phyloP scores from a whole-genome alignment of 2,113 vertebrate genomes.

The Philantomba maxwellii region DNA sequence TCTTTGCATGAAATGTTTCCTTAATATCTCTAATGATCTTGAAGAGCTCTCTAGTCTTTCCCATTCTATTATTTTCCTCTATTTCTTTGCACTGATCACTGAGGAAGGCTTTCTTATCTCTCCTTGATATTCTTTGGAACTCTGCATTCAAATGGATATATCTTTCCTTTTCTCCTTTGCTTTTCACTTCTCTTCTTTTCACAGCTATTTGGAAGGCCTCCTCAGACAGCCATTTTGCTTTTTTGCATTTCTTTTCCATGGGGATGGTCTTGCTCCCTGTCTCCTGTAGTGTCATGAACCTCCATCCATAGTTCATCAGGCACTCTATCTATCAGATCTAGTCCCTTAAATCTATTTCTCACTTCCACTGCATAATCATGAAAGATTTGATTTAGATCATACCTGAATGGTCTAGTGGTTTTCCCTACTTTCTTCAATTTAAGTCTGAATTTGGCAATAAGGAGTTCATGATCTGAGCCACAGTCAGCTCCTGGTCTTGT shows the following conservation, averaged over 20 bases:
- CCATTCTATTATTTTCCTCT: background rate
- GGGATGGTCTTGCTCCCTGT: background rate
- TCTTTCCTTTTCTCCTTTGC: background rate
- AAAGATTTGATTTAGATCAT: background rate
- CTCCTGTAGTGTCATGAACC: background rate
- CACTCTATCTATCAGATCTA: background rate
- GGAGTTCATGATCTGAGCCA: background rate
- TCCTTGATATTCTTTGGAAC: background rate
- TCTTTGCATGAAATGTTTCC: background rate
- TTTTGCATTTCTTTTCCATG: background rate
- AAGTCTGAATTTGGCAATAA: background rate
- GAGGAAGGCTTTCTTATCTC: background rate
- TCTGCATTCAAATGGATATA: background rate
- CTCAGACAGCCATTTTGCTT: background rate
- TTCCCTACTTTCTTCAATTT: background rate
- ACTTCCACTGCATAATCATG: background rate
- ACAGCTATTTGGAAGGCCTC: background rate
- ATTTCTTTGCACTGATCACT: background rate
- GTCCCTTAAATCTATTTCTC: background rate
- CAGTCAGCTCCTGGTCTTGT: background rate
- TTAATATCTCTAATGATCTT: background rate
- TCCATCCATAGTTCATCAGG: background rate
- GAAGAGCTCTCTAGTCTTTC: background rate
- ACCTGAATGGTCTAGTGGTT: background rate
- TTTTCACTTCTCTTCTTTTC: background rate